Evolutionary conservation across 2,888 invertebrate genomes (phyloP).

Genomic region (Agapetus fuscipes): DNA sequence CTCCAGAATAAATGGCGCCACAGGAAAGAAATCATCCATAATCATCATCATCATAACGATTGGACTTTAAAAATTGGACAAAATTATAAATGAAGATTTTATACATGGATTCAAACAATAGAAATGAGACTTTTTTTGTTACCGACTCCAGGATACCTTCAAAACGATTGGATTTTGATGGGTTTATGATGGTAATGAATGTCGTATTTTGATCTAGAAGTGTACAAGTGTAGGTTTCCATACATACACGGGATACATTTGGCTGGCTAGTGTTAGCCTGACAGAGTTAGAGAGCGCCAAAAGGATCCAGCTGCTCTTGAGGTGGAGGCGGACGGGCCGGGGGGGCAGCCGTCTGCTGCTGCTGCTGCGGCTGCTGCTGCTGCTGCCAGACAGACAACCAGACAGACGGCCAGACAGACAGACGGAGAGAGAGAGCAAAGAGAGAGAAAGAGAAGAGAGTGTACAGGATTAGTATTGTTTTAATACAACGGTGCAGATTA

Average conservation of each 20-base stretch:
- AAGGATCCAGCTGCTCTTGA: slow-evolving; percentile 18
- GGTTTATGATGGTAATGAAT: no score
- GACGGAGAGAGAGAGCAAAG: not conserved
- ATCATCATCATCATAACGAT: no score
- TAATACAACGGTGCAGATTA: not conserved
- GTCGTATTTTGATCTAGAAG: not conserved
- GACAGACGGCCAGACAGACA: not conserved
- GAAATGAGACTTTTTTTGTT: no score
- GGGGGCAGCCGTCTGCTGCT: slow-evolving; percentile 8
- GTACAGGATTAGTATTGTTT: not conserved
- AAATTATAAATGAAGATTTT: no score
- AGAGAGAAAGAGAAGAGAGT: not conserved
- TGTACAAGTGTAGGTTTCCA: not conserved
- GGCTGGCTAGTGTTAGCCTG: not conserved
- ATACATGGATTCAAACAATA: no score
- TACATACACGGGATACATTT: not conserved
- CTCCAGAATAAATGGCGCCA: no score
- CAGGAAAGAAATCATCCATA: no score
- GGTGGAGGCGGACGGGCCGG: slow-evolving; percentile 11
- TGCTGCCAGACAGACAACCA: slow-evolving; percentile 7
- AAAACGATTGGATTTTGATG: no score
- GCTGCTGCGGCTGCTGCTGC: slow-evolving; percentile 14
- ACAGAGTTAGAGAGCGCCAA: slow-evolving; percentile 19
- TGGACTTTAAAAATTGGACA: no score
- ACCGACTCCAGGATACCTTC: no score